phyloP scores from a whole-genome alignment of 2,113 vertebrate genomes.

The Ginglymostoma cirratum region DNA sequence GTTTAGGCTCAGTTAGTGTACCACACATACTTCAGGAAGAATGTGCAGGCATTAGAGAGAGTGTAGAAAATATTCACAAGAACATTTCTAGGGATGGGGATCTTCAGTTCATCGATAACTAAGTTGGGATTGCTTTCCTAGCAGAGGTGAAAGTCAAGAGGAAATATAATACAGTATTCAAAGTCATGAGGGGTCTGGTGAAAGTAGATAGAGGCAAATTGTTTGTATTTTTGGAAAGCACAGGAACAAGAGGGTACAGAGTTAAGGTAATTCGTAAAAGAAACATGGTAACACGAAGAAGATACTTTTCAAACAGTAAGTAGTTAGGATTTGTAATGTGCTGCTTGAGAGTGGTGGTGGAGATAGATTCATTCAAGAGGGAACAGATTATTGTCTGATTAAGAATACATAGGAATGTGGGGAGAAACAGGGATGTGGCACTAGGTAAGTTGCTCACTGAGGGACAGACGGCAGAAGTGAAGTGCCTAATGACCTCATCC shows the following conservation, averaged over 20 bases:
- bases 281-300: not conserved
- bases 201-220: not conserved
- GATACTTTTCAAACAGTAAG: not conserved
- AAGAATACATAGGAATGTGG: not conserved
- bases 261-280: not conserved
- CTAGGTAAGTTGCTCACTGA: not conserved
- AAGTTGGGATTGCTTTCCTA: not conserved
- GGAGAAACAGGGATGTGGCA: not conserved
- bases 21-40: not conserved
- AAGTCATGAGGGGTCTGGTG: not conserved
- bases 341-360: not conserved
- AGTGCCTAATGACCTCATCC: too few species aligned
- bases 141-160: not conserved
- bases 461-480: not conserved
- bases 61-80: not conserved
- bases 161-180: not conserved
- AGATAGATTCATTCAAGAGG: not conserved
- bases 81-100: not conserved
- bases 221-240: not conserved
- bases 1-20: not conserved
- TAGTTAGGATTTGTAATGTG: not conserved
- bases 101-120: not conserved
- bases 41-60: not conserved
- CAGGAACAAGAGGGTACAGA: not conserved
- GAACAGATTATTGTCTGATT: not conserved